A percentile compares a stretch with the other conserved stretches of the same genome.
Conservation (phyloP, 92 coral and sea anemone genomes). For the Meandrina meandrites region DNA sequence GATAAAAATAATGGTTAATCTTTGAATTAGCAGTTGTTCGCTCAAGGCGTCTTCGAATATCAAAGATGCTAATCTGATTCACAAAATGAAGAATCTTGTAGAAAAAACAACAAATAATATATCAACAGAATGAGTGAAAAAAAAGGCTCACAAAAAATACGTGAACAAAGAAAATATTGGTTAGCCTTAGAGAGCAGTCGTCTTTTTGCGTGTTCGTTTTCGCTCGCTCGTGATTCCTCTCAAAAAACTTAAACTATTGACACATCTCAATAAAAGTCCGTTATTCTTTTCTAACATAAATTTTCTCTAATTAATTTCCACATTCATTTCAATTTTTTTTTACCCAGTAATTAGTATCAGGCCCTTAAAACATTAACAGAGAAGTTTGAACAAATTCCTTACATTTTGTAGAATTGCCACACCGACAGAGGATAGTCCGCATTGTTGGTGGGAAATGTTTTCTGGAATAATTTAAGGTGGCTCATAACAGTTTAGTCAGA, state of each 20-base stretch:
- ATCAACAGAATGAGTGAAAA: neutral
- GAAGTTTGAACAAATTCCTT: no score
- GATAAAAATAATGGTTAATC: neutral
- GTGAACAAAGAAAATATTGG: neutral
- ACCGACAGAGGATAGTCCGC: no score
- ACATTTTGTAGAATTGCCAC: no score
- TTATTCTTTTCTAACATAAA: neutral
- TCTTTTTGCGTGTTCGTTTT: neutral
- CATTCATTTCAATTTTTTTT: neutral
- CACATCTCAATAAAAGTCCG: neutral
- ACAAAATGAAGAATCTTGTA: neutral
- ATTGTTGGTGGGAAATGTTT: no score
- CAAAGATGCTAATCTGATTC: neutral
- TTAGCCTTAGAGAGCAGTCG: no score
- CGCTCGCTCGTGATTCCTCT: neutral
- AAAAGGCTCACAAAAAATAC: neutral
- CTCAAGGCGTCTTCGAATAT: neutral
- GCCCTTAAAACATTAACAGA: no score
- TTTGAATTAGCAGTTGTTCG: neutral
- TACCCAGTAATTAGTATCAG: neutral
- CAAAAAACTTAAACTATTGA: neutral
- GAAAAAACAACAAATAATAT: neutral
- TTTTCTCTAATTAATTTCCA: neutral
- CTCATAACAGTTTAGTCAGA: no score
- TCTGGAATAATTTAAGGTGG: no score